Evolutionary conservation across 2,888 invertebrate species (phyloP), one percentile per base, ranked within the genome.

Genomic region (Drosophila ustulata): DNA sequence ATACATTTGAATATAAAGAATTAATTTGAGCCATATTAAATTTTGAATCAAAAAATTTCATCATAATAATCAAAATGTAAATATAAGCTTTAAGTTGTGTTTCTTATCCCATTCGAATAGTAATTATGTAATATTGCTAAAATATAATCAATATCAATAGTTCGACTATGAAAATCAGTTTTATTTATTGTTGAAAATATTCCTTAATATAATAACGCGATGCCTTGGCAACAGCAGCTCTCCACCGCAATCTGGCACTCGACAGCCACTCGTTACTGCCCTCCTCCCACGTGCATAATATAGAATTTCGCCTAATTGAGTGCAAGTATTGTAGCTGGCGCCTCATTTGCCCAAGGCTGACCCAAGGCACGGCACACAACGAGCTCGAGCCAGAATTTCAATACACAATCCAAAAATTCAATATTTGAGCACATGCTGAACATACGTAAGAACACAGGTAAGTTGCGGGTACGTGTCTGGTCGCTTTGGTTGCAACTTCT

Each of bases 351-450:
- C 82, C 52, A 75, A 47, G 86, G 78, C 80, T 81, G 78, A 77
- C 73, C 81, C 47, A 71, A 53, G 25, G 43, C 32, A 59, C 52
- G 23, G 61, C 50, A 28, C 28, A 25, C 7, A 43, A 7, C 30
- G 28, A 8, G 13, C 43, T 23, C 13, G 30, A 34, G 26, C 18
- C 41, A 68, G 18, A 76, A 80, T 74, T 89, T 77, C 77, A 68
- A 90, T 90, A 66, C 43, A 73, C 84, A 84, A 88, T 89, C 89
- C 79, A 74, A 78, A 89, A 90, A 78, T 73, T 80, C 89, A 90
- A 90, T 90, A 88, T 89, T 90, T 90, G 89, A 78, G 69, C 61
- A 76, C 67, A 70, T 65, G 59, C 52, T 66, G 4, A 37, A 57
- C 75, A 67, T 62, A 69, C 47, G 63, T 18, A 18, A 18, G 18